A percentile compares a stretch with the other conserved stretches of the same genome.
Conservation (phyloP, 2,888 invertebrate species). For the Sinhomidia bicolor region DNA sequence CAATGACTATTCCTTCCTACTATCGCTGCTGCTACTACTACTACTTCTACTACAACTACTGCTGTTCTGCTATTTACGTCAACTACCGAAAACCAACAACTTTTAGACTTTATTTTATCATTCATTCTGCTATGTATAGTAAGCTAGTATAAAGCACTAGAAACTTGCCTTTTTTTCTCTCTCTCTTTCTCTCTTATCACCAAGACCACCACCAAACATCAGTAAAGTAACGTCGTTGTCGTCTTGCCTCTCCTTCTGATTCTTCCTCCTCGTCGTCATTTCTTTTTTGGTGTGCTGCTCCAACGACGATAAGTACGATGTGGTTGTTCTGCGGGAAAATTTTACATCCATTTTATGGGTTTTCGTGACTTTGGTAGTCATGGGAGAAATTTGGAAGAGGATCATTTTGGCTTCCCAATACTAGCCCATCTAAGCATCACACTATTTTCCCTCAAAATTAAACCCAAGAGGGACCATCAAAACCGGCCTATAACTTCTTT, state of each 20-base stretch:
- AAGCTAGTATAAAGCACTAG: no score
- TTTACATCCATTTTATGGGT: slow-evolving; percentile 80
- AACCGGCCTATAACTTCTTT: slow-evolving; percentile 78
- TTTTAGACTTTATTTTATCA: slow-evolving; percentile 48
- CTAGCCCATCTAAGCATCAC: slow-evolving; percentile 77
- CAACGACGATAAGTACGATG: slow-evolving; percentile 60
- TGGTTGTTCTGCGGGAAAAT: slow-evolving; percentile 77
- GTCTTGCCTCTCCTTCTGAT: background rate
- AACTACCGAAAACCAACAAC: slow-evolving; percentile 28
- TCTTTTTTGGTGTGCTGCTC: slow-evolving; percentile 36
- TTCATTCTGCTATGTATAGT: no score
- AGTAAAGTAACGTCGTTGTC: background rate
- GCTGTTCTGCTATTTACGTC: background rate
- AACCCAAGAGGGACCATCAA: slow-evolving; percentile 79
- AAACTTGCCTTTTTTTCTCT: background rate
- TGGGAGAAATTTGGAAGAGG: slow-evolving; percentile 80
- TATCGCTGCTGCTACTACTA: background rate
- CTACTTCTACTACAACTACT: background rate
- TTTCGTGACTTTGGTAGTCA: slow-evolving; percentile 80
- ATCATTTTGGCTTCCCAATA: slow-evolving; percentile 80
- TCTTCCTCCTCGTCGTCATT: slow-evolving; percentile 26
- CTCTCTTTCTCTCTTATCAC: slow-evolving; percentile 15
- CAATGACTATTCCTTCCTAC: slow-evolving; percentile 15
- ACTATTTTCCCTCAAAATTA: slow-evolving; percentile 80
- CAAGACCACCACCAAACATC: background rate